Conservation (phyloP, 2,113 vertebrate species). For the Odobenus rosmarus region DNA sequence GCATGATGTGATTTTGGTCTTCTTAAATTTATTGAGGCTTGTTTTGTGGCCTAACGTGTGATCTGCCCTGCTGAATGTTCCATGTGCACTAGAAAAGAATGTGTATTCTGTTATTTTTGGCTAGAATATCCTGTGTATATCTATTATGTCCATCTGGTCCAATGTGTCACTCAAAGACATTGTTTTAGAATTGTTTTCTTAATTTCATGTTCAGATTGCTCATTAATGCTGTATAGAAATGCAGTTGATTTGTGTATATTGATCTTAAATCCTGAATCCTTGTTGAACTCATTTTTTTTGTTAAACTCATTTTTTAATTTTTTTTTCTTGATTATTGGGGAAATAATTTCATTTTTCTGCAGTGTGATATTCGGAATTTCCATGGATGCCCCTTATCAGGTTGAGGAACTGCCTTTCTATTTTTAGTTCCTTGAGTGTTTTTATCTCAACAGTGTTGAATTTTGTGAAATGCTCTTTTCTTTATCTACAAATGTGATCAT, state of each 20-base stretch:
- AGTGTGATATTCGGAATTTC: neutral
- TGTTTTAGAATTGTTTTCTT: neutral
- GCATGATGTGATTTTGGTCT: neutral
- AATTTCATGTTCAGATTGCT: neutral
- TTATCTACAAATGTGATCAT: neutral
- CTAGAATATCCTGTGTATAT: neutral
- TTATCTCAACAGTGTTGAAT: neutral
- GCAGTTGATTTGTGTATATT: neutral
- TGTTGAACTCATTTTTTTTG: neutral
- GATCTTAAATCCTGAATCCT: neutral
- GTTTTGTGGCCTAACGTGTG: neutral
- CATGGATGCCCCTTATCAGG: neutral
- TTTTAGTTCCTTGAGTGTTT: neutral
- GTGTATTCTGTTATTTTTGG: neutral
- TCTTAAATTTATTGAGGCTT: neutral
- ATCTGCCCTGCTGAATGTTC: neutral
- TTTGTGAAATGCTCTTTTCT: neutral
- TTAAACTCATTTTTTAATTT: neutral
- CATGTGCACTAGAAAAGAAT: neutral
- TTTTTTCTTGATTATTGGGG: neutral
- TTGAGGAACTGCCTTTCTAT: neutral
- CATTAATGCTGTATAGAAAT: neutral
- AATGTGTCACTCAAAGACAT: neutral
- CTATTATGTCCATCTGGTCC: neutral
- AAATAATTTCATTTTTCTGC: conserved; percentile 16